Conservation (phyloP, 2,888 invertebrate genomes). For the Choristoneura rosaceana region DNA sequence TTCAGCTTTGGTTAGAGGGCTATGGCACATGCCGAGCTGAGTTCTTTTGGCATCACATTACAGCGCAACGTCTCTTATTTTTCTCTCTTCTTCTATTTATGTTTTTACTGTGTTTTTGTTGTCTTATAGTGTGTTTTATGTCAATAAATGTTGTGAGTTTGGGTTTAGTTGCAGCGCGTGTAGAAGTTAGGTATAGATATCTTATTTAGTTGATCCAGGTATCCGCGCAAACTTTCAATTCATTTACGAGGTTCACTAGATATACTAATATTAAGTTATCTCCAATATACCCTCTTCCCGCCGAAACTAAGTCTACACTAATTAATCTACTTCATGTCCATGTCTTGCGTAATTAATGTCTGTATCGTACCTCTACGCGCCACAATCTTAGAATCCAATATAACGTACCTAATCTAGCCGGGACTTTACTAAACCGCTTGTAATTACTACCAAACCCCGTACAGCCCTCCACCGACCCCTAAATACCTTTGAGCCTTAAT, state of each 20-base stretch:
- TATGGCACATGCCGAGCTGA: too few species aligned
- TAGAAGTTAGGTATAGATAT: too few species aligned
- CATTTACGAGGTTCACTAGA: not conserved
- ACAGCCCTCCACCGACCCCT: conserved; percentile 9
- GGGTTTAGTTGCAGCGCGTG: too few species aligned
- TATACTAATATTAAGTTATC: not conserved
- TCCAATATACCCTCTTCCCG: not conserved
- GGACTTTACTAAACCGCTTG: conserved; percentile 42
- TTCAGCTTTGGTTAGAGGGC: too few species aligned
- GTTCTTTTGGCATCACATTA: too few species aligned
- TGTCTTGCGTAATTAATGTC: conserved; percentile 38
- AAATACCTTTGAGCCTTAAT: conserved; percentile 15
- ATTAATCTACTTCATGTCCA: conserved; percentile 34
- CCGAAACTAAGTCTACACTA: conserved; percentile 13
- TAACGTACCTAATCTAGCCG: conserved; percentile 33
- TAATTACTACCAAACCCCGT: conserved; percentile 45
- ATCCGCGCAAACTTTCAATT: not conserved
- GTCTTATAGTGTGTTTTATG: too few species aligned
- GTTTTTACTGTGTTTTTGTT: too few species aligned
- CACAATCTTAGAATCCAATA: conserved; percentile 34
- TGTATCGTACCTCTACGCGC: conserved; percentile 31
- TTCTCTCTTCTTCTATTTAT: too few species aligned
- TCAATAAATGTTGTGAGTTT: too few species aligned
- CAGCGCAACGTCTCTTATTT: too few species aligned
- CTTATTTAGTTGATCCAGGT: not conserved